Conservation (phyloP, 2,113 vertebrate species). For the Apteryx owenii region DNA sequence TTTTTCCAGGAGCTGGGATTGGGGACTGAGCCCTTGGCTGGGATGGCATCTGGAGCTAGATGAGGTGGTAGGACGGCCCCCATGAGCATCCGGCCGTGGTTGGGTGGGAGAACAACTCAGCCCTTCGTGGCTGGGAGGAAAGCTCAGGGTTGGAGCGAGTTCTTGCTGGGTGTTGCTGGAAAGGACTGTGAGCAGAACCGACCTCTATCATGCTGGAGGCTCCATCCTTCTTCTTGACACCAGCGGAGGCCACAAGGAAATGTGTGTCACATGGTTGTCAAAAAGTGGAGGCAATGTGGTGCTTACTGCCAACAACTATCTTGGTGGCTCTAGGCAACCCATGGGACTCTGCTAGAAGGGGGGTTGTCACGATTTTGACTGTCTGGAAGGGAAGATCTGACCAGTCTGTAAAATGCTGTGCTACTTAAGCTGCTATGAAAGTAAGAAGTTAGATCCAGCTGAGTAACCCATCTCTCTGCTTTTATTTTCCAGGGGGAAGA, state of each 20-base stretch:
- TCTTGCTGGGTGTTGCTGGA: neutral
- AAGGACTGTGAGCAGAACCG: neutral
- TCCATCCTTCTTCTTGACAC: neutral
- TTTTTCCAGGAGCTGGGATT: neutral
- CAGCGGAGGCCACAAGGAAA: neutral
- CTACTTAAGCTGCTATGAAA: neutral
- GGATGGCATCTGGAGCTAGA: neutral
- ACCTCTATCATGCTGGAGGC: neutral
- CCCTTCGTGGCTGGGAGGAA: too few relatives aligned
- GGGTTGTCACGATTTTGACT: neutral
- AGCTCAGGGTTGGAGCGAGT: too few relatives aligned
- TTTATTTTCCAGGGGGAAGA: conserved; percentile 70
- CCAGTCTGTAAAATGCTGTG: neutral
- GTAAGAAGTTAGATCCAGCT: neutral
- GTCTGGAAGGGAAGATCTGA: neutral
- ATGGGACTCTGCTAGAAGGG: fast-evolving
- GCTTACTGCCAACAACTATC: neutral
- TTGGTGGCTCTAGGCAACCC: neutral
- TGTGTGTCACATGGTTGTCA: neutral
- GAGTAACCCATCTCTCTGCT: neutral
- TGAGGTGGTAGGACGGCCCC: too few relatives aligned
- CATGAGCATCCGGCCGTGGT: neutral
- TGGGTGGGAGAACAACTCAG: neutral
- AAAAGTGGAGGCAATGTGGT: neutral
- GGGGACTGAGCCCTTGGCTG: neutral